phyloP scores from a whole-genome alignment of 2,888 invertebrate species.

The Drosophila demipolita region DNA sequence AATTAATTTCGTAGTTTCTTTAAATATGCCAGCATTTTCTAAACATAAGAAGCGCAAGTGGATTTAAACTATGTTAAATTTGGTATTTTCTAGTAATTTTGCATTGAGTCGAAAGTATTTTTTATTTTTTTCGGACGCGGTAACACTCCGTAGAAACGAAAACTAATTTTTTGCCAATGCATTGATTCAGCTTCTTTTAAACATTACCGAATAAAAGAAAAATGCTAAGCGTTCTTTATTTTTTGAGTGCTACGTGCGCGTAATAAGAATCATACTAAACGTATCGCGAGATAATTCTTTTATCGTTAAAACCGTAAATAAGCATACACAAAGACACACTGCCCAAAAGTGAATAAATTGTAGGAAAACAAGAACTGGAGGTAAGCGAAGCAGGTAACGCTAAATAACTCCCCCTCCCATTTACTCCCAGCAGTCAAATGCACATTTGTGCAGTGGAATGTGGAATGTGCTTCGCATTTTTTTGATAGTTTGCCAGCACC shows the following conservation, averaged over 20 bases:
- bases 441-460: conserved; percentile 53
- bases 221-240: conserved; percentile 36
- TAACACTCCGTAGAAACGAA: conserved; percentile 41
- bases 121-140: conserved; percentile 13
- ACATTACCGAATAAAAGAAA: conserved; percentile 39
- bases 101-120: conserved; percentile 3
- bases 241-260: conserved; percentile 41
- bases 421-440: conserved; percentile 3
- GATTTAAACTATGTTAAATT: neutral
- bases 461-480: conserved; percentile 46
- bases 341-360: conserved; percentile 35
- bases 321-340: conserved; percentile 35
- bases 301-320: conserved; percentile 9
- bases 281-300: conserved; percentile 13
- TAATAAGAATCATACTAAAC: conserved; percentile 14
- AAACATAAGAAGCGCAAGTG: neutral
- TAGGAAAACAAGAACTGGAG: conserved; percentile 48
- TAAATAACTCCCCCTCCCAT: conserved; percentile 21
- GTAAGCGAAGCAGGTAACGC: conserved; percentile 54
- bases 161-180: conserved; percentile 57
- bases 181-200: conserved; percentile 41
- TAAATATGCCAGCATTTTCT: neutral
- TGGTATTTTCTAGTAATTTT: conserved; percentile 20
- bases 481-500: conserved; percentile 22
- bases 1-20: neutral